A percentile compares a stretch with the other conserved stretches of the same genome.
These are phyloP conservation scores for Arctocebus calabarensis DNA, from an alignment of 2,797 vertebrate species.

Conservation along the genomic window DNA sequence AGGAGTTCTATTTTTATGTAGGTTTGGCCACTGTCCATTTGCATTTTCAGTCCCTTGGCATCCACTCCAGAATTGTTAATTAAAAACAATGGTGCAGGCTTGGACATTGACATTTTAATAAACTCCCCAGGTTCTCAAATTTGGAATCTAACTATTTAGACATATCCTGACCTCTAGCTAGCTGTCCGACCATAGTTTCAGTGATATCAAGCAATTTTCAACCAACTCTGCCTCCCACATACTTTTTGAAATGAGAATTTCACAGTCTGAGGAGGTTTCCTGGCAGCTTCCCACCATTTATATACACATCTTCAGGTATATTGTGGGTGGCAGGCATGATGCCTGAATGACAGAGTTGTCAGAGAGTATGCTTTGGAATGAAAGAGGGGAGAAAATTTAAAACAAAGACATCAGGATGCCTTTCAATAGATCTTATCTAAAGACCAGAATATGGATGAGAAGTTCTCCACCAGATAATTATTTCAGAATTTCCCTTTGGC, in stretches of 20 bases:
- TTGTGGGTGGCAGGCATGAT: not conserved
- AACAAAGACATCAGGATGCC: not conserved
- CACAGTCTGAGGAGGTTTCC: not conserved
- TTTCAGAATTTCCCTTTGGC: not conserved
- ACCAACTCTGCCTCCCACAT: not conserved
- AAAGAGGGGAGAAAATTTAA: not conserved
- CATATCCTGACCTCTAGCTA: not conserved
- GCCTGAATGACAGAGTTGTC: not conserved
- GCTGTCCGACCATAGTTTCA: not conserved
- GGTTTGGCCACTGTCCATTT: not conserved
- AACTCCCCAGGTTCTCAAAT: not conserved
- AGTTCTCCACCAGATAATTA: not conserved
- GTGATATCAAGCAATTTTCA: not conserved
- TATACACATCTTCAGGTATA: not conserved
- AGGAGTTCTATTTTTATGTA: constrained; percentile 11
- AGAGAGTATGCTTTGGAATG: not conserved
- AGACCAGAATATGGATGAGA: not conserved
- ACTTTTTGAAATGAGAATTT: constrained; percentile 34
- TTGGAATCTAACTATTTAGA: not conserved
- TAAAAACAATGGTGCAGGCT: not conserved
- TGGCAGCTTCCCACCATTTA: not conserved
- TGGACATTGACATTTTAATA: not conserved
- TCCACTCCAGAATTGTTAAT: not conserved
- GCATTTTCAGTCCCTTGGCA: not conserved
- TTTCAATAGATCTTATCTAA: not conserved